Percentiles rank a stretch among this genome's conserved stretches.
Evolutionary conservation across 2,113 vertebrate species (phyloP).

Genomic region (Origma solitaria): DNA sequence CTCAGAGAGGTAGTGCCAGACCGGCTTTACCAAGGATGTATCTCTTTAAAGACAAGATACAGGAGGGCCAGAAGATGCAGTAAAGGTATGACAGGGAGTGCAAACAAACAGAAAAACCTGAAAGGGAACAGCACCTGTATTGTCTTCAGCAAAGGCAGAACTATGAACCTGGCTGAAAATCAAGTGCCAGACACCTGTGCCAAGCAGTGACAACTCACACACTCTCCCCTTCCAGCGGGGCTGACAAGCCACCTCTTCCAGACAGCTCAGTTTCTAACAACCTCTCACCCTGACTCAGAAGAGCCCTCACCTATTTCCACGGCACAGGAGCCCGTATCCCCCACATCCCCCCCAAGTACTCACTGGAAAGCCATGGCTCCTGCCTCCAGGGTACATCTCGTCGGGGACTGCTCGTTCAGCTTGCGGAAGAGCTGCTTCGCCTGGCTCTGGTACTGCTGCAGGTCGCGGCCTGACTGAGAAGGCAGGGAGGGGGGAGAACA

Average conservation of each 20-base stretch:
- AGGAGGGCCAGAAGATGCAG: accelerated
- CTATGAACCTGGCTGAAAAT: not conserved
- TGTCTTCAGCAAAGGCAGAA: not conserved
- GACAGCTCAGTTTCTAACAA: not conserved
- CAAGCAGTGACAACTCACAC: not conserved
- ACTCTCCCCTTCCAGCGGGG: not conserved
- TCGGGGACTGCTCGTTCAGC: conserved; percentile 94
- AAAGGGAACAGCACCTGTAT: accelerated
- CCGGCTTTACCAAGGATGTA: not conserved
- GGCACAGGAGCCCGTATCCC: accelerated
- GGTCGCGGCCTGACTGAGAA: conserved; percentile 88
- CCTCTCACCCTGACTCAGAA: accelerated
- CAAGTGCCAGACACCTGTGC: not conserved
- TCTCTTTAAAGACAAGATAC: not conserved
- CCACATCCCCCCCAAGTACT: conserved; percentile 41
- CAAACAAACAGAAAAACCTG: not conserved
- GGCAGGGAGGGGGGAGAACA: not conserved
- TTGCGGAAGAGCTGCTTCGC: conserved; percentile 97
- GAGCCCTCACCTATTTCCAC: accelerated
- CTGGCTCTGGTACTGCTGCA: conserved; percentile 97
- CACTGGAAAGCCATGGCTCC: conserved; percentile 95
- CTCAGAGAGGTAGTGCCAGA: not conserved
- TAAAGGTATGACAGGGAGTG: accelerated
- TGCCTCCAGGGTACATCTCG: conserved; percentile 92
- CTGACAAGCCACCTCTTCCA: accelerated